Percentiles rank a stretch among this genome's conserved stretches.
phyloP scores from a whole-genome alignment of 1,140 invertebrate species.

The Drosophila malerkotliana region DNA sequence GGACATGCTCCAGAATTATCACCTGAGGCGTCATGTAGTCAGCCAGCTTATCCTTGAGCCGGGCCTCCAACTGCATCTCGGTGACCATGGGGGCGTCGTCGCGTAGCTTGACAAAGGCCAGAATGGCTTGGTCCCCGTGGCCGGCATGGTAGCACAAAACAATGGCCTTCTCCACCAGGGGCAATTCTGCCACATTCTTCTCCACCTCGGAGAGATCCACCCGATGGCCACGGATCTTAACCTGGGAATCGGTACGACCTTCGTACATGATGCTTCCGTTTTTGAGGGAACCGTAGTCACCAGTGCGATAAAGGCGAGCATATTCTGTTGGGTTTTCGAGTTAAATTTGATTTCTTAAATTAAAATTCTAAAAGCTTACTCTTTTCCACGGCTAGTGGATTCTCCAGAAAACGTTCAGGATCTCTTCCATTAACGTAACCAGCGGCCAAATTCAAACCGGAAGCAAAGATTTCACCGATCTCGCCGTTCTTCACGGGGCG shows the following conservation, averaged over 20 bases:
- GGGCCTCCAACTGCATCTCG: slow-evolving; percentile 87
- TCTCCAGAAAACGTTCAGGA: slow-evolving; percentile 89
- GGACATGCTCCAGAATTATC: slow-evolving; percentile 89
- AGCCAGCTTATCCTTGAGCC: slow-evolving; percentile 87
- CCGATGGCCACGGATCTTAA: slow-evolving; percentile 93
- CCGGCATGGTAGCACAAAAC: slow-evolving; percentile 92
- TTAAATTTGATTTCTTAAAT: not conserved
- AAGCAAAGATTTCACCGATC: slow-evolving; percentile 91
- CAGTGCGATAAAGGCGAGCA: slow-evolving; percentile 90
- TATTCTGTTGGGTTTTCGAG: slow-evolving; percentile 84
- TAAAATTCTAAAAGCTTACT: slow-evolving; percentile 83
- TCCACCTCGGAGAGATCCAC: slow-evolving; percentile 94
- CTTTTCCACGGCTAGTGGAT: slow-evolving; percentile 88
- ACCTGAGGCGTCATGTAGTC: slow-evolving; percentile 92
- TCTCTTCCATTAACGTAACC: slow-evolving; percentile 92
- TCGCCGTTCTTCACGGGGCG: slow-evolving; percentile 88
- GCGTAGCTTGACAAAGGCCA: slow-evolving; percentile 89
- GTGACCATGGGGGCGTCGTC: slow-evolving; percentile 84
- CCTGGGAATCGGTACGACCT: slow-evolving; percentile 93
- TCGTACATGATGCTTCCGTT: slow-evolving; percentile 90
- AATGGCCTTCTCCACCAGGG: slow-evolving; percentile 84
- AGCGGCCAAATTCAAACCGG: slow-evolving; percentile 90
- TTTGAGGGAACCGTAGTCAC: slow-evolving; percentile 91
- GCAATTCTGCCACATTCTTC: slow-evolving; percentile 85
- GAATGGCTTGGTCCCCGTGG: slow-evolving; percentile 88